A percentile compares a stretch with the other conserved stretches of the same genome.
Conservation (phyloP, 92 coral and sea anemone genomes). For the Paramuricea clavata region DNA sequence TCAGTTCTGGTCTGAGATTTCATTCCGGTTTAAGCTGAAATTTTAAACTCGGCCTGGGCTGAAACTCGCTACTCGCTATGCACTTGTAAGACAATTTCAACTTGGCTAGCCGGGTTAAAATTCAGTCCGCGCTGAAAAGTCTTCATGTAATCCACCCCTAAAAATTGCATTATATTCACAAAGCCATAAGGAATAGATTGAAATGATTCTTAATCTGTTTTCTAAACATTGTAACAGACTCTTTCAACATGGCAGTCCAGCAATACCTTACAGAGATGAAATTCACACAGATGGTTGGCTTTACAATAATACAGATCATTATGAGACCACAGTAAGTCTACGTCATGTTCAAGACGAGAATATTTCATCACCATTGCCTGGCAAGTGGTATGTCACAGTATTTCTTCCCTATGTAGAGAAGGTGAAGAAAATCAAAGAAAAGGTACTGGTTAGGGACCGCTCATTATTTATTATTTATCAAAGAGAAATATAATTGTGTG, state of each 20-base stretch:
- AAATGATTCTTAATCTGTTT: not conserved
- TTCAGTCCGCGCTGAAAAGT: too few relatives aligned
- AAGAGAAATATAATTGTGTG: too few relatives aligned
- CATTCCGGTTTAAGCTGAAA: too few relatives aligned
- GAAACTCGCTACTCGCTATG: too few relatives aligned
- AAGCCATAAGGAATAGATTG: too few relatives aligned
- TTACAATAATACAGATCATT: slow-evolving; percentile 26
- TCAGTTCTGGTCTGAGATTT: too few relatives aligned
- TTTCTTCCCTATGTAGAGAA: slow-evolving; percentile 49
- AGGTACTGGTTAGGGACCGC: slow-evolving; percentile 41
- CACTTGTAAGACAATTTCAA: too few relatives aligned
- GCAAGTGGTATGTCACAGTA: slow-evolving; percentile 69
- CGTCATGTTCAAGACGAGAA: not conserved
- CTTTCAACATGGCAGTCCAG: slow-evolving; percentile 44
- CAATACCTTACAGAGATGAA: slow-evolving; percentile 44
- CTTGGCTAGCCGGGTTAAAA: too few relatives aligned
- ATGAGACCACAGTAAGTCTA: slow-evolving; percentile 27
- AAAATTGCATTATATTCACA: not conserved
- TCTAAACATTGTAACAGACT: not conserved
- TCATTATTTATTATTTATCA: too few relatives aligned
- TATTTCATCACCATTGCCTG: slow-evolving; percentile 56
- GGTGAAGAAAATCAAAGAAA: slow-evolving; percentile 61
- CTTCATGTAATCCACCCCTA: too few relatives aligned
- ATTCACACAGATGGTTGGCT: slow-evolving; percentile 22
- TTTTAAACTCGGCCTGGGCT: too few relatives aligned